A percentile compares a stretch with the other conserved stretches of the same genome.
phyloP scores from a whole-genome alignment of 1,140 invertebrate species.

The Eufriesea mexicana region DNA sequence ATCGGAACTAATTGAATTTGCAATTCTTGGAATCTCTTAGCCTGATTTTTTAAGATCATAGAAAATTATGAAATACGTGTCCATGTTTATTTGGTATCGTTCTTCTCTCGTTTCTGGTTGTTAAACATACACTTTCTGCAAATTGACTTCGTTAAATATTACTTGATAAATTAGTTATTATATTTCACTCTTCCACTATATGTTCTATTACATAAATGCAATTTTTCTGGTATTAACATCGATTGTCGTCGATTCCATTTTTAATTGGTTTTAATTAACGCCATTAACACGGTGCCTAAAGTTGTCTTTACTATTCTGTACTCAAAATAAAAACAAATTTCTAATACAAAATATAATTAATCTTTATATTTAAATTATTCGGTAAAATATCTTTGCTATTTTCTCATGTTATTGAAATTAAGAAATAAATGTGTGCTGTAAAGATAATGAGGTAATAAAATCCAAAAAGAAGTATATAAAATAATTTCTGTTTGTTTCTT shows the following conservation, averaged over 20 bases:
- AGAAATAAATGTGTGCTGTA: too few relatives aligned
- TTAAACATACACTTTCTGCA: not conserved
- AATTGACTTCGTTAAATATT: not conserved
- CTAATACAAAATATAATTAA: not conserved
- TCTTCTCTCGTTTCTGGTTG: too few relatives aligned
- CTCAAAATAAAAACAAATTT: not conserved
- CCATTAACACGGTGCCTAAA: not conserved
- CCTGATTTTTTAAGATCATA: too few relatives aligned
- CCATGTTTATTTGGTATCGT: too few relatives aligned
- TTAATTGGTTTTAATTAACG: not conserved
- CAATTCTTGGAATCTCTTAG: too few relatives aligned
- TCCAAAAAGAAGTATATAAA: not conserved
- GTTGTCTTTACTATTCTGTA: not conserved
- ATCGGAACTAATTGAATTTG: too few relatives aligned
- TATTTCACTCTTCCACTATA: too few relatives aligned
- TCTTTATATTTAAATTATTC: not conserved
- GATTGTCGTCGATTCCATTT: not conserved
- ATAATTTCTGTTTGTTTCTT: not conserved
- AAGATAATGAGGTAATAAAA: not conserved
- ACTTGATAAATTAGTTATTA: not conserved
- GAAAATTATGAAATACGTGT: too few relatives aligned
- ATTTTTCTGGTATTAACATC: not conserved
- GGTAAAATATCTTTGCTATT: too few relatives aligned
- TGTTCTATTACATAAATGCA: not conserved
- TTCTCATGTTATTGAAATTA: not conserved